Evolutionary conservation across 1,140 invertebrate species (phyloP), one percentile per base, ranked within the genome.

Genomic region (Maconellicoccus hirsutus): DNA sequence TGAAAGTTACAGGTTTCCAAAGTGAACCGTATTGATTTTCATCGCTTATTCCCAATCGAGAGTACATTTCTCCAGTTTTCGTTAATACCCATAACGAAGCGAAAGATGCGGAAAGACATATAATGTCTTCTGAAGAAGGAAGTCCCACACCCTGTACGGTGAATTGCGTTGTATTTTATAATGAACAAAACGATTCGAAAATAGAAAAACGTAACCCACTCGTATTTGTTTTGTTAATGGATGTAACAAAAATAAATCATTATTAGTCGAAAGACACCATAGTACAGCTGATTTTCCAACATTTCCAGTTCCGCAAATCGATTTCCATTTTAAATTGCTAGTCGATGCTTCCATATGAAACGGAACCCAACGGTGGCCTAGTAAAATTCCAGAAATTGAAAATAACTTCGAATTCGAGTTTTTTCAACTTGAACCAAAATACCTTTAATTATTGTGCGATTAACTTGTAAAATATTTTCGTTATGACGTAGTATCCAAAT

Each of bases 61-160:
- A 79, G 73, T 76, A 81, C 7, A 84, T 77, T 16, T 78, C 72
- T 0, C 82, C 82, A 71, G 78, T 72, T 19, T 74, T 72, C 16
- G 78, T 79, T 16, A 85, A 75, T 1, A 80, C 75, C 84, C 84
- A 85, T 10, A 83, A 73, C 26, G 80, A 78, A 70, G 80, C 78
- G 3, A 76, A 75, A 29, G 78, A 77, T 16, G 79, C 76, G 71
- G 78, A 74, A 25, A 83, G 52, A 70, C 78, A 78, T 4, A 77
- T 72, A 29, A 83, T 71, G 70, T 66, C 61, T 8, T 66, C 25
- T 2, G 76, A 70, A 73, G 75, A 74, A 70, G 75, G 75, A 66
- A 74, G 23, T 39, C 73, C 73, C 63, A 77, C 29, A 72, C 71
- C 69, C 78, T 79, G n/a, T 38, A 38, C 33, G 14, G 6, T 14